These are phyloP conservation scores for Polymixis lichenea DNA, from an alignment of 2,888 invertebrate genomes.

Conservation along the genomic window DNA sequence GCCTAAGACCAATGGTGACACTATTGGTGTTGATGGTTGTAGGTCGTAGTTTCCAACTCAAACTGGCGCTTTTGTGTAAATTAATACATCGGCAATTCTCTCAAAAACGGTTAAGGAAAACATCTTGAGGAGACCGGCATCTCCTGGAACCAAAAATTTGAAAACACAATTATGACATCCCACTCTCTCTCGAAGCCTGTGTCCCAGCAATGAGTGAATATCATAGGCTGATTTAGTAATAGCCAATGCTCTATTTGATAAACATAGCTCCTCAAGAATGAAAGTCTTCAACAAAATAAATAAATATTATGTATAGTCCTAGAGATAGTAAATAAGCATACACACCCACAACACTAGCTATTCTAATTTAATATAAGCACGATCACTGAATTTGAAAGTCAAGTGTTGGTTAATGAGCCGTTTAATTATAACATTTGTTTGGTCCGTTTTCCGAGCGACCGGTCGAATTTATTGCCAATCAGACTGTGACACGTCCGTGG, in stretches of 20 bases:
- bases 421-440: constrained; percentile 59
- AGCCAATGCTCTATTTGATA: background rate
- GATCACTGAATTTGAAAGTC: constrained; percentile 44
- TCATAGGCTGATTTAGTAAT: no score
- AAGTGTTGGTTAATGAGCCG: constrained; percentile 49
- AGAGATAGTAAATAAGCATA: background rate
- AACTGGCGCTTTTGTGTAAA: no score
- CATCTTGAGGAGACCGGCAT: no score
- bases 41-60: no score
- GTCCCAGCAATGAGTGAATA: no score
- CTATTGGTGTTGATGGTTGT: no score
- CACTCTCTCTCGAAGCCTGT: no score
- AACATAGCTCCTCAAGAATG: background rate
- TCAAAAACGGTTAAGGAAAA: no score
- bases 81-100: no score
- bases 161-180: no score
- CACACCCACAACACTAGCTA: background rate
- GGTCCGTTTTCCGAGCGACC: constrained; percentile 47
- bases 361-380: constrained; percentile 18
- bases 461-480: constrained; percentile 68
- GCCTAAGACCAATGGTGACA: no score
- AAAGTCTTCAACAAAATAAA: background rate
- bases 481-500: constrained; percentile 66
- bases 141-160: no score
- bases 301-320: background rate